phyloP scores from a whole-genome alignment of 1,140 invertebrate species.

The Pemphigus obesinymphae region DNA sequence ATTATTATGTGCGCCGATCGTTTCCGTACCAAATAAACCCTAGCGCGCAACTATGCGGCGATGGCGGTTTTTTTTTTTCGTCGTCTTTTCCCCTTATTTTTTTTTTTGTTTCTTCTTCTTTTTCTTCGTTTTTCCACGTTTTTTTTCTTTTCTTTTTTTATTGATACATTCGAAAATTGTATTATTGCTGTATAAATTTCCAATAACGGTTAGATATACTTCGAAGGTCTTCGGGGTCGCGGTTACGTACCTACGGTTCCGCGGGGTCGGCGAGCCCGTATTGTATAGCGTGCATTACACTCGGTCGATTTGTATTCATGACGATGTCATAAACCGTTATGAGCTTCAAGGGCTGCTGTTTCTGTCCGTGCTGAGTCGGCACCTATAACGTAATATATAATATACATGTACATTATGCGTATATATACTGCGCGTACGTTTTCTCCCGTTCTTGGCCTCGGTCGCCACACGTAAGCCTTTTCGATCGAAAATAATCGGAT shows the following conservation, averaged over 20 bases:
- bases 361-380: neutral
- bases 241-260: neutral
- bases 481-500: neutral
- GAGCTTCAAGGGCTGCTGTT: neutral
- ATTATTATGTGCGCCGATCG: neutral
- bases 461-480: neutral
- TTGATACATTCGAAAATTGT: conserved; percentile 38
- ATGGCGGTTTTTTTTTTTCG: neutral
- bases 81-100: too few relatives aligned
- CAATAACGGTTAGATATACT: conserved; percentile 7
- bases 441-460: neutral
- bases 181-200: conserved; percentile 36
- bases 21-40: conserved; percentile 37
- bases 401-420: too few relatives aligned
- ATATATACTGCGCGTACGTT: too few relatives aligned
- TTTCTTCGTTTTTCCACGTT: neutral
- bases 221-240: neutral
- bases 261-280: too few relatives aligned
- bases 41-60: neutral
- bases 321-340: conserved; percentile 26
- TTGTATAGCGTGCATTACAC: too few relatives aligned
- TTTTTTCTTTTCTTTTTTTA: conserved; percentile 20
- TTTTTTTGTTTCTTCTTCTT: too few relatives aligned
- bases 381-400: neutral
- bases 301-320: conserved; percentile 36